These are phyloP conservation scores for Psilopogon haemacephalus DNA, from an alignment of 2,113 vertebrate genomes.

Conservation along the genomic window DNA sequence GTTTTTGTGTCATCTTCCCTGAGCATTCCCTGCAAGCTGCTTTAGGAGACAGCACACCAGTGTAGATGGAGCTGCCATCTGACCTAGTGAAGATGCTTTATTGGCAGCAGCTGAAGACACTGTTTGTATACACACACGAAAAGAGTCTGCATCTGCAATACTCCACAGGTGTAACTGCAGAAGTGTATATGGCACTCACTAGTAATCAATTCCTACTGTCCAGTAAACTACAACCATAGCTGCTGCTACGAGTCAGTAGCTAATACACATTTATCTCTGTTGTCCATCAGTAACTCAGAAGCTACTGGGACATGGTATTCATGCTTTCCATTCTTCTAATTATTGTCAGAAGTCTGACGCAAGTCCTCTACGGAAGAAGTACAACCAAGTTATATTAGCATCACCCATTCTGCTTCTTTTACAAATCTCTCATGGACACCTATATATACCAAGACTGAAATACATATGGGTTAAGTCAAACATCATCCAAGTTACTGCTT, in stretches of 20 bases:
- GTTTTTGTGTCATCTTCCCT: background rate
- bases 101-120: background rate
- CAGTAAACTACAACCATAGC: background rate
- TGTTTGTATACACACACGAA: accelerated
- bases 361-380: background rate
- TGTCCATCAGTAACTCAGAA: background rate
- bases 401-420: background rate
- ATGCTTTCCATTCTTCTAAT: background rate
- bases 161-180: background rate
- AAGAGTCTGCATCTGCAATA: background rate
- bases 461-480: background rate
- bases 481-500: background rate
- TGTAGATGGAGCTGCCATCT: background rate
- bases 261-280: background rate
- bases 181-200: background rate
- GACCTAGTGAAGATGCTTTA: background rate
- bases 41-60: background rate
- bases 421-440: background rate
- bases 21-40: background rate
- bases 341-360: background rate
- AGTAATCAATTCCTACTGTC: background rate
- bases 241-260: background rate
- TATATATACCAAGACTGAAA: background rate
- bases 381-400: background rate
- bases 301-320: background rate